These are phyloP conservation scores for Terebella lapidaria DNA, from an alignment of 2,888 invertebrate genomes.

Conservation along the genomic window DNA sequence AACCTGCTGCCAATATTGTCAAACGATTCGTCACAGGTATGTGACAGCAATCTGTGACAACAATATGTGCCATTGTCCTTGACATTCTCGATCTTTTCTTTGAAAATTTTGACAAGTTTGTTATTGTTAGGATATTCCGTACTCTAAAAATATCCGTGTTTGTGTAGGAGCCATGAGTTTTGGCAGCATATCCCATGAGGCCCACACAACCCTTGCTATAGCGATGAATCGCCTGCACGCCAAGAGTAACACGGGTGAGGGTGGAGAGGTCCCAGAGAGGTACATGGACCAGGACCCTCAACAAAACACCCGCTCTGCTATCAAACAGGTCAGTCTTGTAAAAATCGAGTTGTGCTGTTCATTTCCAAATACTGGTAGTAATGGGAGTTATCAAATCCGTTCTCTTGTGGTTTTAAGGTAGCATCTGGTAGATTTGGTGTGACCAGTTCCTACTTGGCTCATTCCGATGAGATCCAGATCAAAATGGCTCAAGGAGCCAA, in stretches of 20 bases:
- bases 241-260: conserved; percentile 98
- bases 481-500: conserved; percentile 99
- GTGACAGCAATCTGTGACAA: too few species aligned
- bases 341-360: neutral
- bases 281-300: conserved; percentile 77
- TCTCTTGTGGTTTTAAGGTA: conserved; percentile 57
- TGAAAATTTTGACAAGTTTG: too few species aligned
- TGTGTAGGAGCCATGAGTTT: conserved; percentile 90
- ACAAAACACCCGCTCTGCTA: conserved; percentile 82
- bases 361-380: neutral
- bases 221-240: conserved; percentile 97
- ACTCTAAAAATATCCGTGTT: too few species aligned
- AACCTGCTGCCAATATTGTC: conserved; percentile 89
- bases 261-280: conserved; percentile 67
- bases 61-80: too few species aligned
- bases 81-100: too few species aligned
- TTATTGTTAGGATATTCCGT: too few species aligned
- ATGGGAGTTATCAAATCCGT: neutral
- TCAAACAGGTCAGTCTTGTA: conserved; percentile 71
- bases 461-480: conserved; percentile 97
- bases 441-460: conserved; percentile 92
- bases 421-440: conserved; percentile 98
- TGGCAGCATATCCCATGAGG: conserved; percentile 93
- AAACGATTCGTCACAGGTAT: conserved; percentile 84
- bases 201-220: conserved; percentile 88